These are phyloP conservation scores for Mallotus villosus DNA, from an alignment of 2,797 vertebrate genomes.

Conservation along the genomic window DNA sequence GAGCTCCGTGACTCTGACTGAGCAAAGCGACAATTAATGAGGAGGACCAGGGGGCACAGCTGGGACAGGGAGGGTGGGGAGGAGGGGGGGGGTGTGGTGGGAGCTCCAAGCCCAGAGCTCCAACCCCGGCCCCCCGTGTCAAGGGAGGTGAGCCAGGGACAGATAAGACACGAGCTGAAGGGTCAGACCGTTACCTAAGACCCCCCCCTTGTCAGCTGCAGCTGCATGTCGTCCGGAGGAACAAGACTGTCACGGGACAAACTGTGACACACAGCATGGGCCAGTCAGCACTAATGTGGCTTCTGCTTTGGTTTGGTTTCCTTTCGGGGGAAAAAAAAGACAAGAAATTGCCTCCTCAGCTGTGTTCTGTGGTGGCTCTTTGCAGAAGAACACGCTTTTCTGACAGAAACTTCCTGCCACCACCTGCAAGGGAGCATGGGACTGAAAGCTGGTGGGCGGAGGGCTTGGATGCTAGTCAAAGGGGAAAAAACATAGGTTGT, in stretches of 20 bases:
- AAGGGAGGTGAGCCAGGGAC: conserved; percentile 1
- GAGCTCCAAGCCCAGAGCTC: not conserved
- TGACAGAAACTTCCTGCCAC: not conserved
- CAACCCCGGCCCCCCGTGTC: not conserved
- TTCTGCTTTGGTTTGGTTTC: conserved; percentile 29
- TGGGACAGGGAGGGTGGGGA: not conserved
- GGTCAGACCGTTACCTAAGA: conserved; percentile 40
- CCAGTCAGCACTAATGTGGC: conserved; percentile 54
- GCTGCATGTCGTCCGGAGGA: conserved; percentile 51
- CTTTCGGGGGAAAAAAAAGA: not conserved
- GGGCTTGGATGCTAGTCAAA: not conserved
- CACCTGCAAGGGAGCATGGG: conserved; percentile 26
- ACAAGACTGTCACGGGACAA: conserved; percentile 39
- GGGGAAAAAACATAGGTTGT: not conserved
- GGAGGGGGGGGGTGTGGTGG: not conserved
- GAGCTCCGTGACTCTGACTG: not conserved
- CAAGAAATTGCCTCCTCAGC: not conserved
- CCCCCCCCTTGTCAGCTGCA: conserved; percentile 54
- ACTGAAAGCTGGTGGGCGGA: conserved; percentile 3
- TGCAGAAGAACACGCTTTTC: conserved; percentile 5
- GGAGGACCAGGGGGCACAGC: not conserved
- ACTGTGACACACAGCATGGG: conserved; percentile 14
- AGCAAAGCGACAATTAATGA: not conserved
- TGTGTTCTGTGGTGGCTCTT: not conserved
- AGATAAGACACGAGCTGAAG: conserved; percentile 45